Evolutionary conservation across 2,113 vertebrate species (phyloP).

Genomic region (Carlito syrichta): DNA sequence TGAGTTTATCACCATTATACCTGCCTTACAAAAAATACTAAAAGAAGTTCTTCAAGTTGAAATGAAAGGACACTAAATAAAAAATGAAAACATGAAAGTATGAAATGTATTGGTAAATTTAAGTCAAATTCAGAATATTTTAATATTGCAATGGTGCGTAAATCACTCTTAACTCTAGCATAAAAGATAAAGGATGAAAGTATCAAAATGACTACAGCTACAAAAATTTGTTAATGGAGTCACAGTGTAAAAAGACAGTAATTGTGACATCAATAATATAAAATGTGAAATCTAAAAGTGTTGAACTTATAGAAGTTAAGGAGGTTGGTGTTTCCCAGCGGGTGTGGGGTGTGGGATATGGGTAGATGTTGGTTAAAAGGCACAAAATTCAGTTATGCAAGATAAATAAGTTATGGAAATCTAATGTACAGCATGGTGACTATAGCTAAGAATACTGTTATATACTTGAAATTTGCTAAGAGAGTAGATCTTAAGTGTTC

Average conservation of each 20-base stretch:
- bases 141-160: background rate
- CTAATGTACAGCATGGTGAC: background rate
- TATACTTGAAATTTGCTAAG: background rate
- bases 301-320: background rate
- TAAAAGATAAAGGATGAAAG: background rate
- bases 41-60: background rate
- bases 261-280: background rate
- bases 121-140: background rate
- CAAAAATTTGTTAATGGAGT: background rate
- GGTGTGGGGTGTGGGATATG: background rate
- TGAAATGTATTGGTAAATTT: background rate
- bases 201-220: background rate
- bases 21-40: background rate
- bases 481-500: background rate
- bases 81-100: background rate
- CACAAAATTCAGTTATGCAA: background rate
- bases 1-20: background rate
- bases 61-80: background rate
- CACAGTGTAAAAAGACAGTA: background rate
- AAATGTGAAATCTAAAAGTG: background rate
- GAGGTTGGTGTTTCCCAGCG: background rate
- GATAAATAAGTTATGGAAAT: background rate
- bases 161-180: background rate
- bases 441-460: background rate
- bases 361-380: background rate